Evolutionary conservation across 2,888 invertebrate genomes (phyloP), one percentile per base, ranked within the genome.

Genomic region (Podabrus alpinus): DNA sequence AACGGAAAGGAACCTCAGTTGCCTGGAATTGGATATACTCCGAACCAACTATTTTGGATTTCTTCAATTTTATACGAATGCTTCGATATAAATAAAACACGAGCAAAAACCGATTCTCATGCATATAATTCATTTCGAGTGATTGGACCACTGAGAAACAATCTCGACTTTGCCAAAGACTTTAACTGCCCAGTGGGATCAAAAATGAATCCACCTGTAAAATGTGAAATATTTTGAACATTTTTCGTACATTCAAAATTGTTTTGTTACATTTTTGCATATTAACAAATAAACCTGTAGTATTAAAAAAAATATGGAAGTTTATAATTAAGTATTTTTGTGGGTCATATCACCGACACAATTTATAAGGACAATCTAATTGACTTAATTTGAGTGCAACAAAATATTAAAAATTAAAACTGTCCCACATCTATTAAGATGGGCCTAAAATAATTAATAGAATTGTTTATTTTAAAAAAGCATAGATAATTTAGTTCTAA

Each of bases 11-110:
- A 95, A 81, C 86, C 88, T 0, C 88, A 89, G 45, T 88, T 95
- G 11, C 95, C 95, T 0, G 95, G 94, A 0, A 87, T 95, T 0
- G 88, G 91, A 68, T 94, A 90, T 81, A 89, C 90, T 0, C 92
- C 93, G 0, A 89, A 89, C 86, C 89, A 89, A 81, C 77, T 90
- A 68, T 89, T 89, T 79, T 90, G 89, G 89, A 83, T 79, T 10
- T 68, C 74, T 15, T 64, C 76, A 9, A 66, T 71, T 64, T 45
- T 64, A 45, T 62, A 62, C 11, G 62, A 29, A 15, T 45, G 45
- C 16, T 62, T 64, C 11, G 19, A 17, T 19, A 64, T 45, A 21
- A 64, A n/a, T 19, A 64, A 64, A 17, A 15, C 17, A 11, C 15
- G 29, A 10, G 15, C 15, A 7, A 59, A 60, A 60, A 7, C 10